Conservation (phyloP, 2,113 vertebrate species). For the Formicarius rufipectus region DNA sequence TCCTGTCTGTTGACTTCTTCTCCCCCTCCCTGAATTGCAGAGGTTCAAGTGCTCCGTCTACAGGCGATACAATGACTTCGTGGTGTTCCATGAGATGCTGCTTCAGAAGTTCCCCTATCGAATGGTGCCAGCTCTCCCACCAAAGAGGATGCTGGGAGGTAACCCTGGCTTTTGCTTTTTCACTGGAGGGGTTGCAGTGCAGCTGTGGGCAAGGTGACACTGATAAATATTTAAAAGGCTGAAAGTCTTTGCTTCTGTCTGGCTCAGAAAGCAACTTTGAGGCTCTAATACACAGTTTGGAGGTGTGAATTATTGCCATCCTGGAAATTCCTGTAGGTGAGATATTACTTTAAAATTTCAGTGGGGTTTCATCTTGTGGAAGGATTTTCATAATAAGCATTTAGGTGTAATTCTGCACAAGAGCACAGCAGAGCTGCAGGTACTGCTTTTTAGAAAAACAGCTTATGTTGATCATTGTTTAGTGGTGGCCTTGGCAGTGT, state of each 20-base stretch:
- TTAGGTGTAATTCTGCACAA: background rate
- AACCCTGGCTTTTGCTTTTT: background rate
- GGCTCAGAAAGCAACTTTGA: background rate
- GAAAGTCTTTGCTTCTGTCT: background rate
- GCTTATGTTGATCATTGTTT: background rate
- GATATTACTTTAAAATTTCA: background rate
- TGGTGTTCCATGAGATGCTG: constrained; percentile 93
- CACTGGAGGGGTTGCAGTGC: accelerated
- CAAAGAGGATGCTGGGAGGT: constrained; percentile 96
- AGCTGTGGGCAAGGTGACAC: accelerated
- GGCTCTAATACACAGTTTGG: background rate
- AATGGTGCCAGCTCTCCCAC: constrained; percentile 91
- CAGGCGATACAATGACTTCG: constrained; percentile 93
- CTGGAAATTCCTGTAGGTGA: background rate
- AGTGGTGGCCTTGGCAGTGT: background rate
- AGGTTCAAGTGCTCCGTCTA: constrained; percentile 88
- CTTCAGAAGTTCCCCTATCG: constrained; percentile 93
- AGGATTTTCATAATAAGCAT: background rate
- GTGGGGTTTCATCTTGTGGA: background rate
- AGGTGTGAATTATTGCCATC: background rate
- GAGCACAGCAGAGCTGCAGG: background rate
- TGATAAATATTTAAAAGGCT: accelerated
- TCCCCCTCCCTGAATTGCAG: constrained; percentile 44
- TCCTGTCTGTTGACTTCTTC: background rate
- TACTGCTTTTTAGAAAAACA: background rate